phyloP scores from a whole-genome alignment of 2,797 vertebrate genomes.

The Manis javanica region DNA sequence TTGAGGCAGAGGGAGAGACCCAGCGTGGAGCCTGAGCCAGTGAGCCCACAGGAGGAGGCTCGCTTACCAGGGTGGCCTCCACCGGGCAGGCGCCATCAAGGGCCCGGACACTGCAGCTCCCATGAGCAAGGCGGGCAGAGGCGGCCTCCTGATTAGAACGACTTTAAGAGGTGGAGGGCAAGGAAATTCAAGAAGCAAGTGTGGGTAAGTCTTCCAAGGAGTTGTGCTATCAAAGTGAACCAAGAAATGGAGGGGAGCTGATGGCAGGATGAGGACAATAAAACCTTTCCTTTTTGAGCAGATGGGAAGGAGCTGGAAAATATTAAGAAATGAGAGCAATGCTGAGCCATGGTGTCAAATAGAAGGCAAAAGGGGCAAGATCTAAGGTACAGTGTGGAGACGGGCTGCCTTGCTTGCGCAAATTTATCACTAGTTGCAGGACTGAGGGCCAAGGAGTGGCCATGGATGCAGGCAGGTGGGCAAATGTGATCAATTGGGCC shows the following conservation, averaged over 20 bases:
- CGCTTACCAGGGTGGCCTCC: neutral
- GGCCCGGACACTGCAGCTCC: neutral
- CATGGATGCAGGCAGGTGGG: neutral
- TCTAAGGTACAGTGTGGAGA: neutral
- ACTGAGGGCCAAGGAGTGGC: neutral
- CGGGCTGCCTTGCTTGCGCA: neutral
- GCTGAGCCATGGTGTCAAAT: rapidly evolving
- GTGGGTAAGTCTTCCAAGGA: neutral
- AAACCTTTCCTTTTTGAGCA: neutral
- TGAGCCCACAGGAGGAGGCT: neutral
- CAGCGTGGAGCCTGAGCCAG: too few relatives aligned
- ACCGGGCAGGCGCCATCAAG: neutral
- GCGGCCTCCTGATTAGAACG: too few relatives aligned
- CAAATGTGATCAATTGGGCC: rapidly evolving
- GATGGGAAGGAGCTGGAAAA: neutral
- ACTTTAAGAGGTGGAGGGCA: neutral
- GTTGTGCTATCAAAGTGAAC: rapidly evolving
- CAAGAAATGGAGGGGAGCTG: neutral
- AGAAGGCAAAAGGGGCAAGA: neutral
- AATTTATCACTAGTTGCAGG: neutral
- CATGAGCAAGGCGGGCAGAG: too few relatives aligned
- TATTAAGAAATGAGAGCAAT: neutral
- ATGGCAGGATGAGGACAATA: too few relatives aligned
- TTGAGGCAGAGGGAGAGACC: neutral
- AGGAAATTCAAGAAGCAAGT: neutral